A percentile compares a stretch with the other conserved stretches of the same genome.
These are phyloP conservation scores for Presbytis comata DNA, from an alignment of 2,797 vertebrate species.

Conservation along the genomic window DNA sequence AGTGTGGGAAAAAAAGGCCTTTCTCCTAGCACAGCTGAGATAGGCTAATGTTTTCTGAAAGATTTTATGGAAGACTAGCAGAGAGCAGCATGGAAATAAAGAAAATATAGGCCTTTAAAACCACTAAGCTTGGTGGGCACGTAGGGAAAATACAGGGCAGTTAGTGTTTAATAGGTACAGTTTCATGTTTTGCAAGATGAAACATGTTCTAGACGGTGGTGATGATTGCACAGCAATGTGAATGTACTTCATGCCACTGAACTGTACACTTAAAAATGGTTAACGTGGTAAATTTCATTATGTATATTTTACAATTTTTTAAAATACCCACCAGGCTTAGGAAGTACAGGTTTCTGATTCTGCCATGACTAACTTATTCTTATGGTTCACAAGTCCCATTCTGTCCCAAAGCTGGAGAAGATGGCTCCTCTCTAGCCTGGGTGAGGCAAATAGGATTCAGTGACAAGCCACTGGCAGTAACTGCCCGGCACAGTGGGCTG, in stretches of 20 bases:
- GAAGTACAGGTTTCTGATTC: neutral
- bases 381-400: neutral
- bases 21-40: neutral
- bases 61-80: neutral
- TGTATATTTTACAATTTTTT: neutral
- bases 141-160: neutral
- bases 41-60: slow-evolving; percentile 5
- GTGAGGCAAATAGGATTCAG: neutral
- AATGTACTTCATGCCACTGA: neutral
- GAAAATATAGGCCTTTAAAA: neutral
- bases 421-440: neutral
- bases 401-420: neutral
- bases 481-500: neutral
- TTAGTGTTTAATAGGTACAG: neutral
- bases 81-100: neutral
- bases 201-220: neutral
- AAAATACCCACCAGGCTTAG: neutral
- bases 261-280: neutral
- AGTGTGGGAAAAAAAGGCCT: neutral
- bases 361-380: neutral
- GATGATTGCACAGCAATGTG: neutral
- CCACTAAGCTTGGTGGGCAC: neutral
- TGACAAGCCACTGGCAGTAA: neutral
- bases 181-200: neutral
- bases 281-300: neutral